Evolutionary conservation across 2,113 vertebrate genomes (phyloP).

Genomic region (Daubentonia madagascariensis): DNA sequence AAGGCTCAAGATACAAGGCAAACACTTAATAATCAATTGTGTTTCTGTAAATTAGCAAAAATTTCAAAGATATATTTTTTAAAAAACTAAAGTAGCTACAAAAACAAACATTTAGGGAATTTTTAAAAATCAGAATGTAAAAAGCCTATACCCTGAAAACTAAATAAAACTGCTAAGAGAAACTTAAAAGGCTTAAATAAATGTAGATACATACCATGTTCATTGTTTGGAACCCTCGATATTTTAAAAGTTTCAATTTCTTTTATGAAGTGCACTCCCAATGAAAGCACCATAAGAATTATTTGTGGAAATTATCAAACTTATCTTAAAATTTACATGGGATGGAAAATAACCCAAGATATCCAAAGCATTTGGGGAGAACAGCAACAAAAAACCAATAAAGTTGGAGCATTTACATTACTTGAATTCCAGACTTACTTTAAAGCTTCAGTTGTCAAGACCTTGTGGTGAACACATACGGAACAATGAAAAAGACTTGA

Average conservation of each 20-base stretch:
- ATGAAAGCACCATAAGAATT: not conserved
- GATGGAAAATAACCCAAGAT: not conserved
- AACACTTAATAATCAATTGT: not conserved
- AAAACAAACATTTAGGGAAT: not conserved
- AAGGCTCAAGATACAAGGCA: not conserved
- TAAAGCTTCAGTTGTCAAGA: not conserved
- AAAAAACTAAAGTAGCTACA: not conserved
- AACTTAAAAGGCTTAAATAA: not conserved
- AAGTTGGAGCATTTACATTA: not conserved
- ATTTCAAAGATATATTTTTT: not conserved
- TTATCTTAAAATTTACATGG: not conserved
- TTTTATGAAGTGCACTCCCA: not conserved
- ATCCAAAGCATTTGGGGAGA: not conserved
- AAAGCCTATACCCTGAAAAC: not conserved
- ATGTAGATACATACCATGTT: not conserved
- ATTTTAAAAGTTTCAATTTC: not conserved
- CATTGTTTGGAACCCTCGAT: not conserved
- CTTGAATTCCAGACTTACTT: not conserved
- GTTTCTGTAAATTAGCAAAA: not conserved
- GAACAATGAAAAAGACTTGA: not conserved
- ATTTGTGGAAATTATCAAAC: not conserved
- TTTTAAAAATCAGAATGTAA: not conserved
- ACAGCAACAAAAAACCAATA: not conserved
- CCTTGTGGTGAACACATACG: not conserved
- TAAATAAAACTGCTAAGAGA: not conserved